Evolutionary conservation across 2,113 vertebrate species (phyloP).

Genomic region (Atherinomorus stipes): DNA sequence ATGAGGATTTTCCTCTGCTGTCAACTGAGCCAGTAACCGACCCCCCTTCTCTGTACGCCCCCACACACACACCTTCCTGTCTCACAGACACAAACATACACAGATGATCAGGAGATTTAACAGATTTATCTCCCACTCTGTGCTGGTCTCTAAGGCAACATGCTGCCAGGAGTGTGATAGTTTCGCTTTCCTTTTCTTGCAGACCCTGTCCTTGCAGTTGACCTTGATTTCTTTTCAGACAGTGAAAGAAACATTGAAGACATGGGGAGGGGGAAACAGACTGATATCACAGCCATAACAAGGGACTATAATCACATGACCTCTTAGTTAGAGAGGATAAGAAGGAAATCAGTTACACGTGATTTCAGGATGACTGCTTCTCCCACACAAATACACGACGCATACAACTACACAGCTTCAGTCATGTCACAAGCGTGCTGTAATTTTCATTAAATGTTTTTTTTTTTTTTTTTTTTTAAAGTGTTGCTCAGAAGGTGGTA

Average conservation of each 20-base stretch:
- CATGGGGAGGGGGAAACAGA: neutral
- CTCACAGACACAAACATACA: conserved; percentile 40
- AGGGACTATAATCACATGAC: conserved; percentile 61
- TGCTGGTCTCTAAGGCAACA: conserved; percentile 71
- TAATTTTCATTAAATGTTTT: neutral
- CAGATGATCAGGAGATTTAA: conserved; percentile 66
- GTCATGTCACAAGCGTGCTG: neutral
- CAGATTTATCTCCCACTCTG: conserved; percentile 58
- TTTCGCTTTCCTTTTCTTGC: conserved; percentile 41
- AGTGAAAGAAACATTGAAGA: neutral
- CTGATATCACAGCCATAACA: conserved; percentile 17
- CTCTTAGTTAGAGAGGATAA: conserved; percentile 53
- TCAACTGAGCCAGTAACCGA: conserved; percentile 33
- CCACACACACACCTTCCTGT: conserved; percentile 33
- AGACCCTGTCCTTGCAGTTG: conserved; percentile 39
- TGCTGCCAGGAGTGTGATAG: conserved; percentile 30
- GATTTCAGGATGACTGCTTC: conserved; percentile 44
- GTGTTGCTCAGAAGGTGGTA: neutral
- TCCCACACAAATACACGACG: neutral
- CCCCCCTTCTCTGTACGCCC: conserved; percentile 34
- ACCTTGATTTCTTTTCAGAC: conserved; percentile 36
- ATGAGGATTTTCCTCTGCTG: conserved; percentile 33
- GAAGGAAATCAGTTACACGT: conserved; percentile 54
- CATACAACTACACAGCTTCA: neutral
- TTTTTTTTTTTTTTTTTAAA: too few species aligned